phyloP scores from a whole-genome alignment of 2,797 vertebrate genomes.

The Monodelphis domestica region DNA sequence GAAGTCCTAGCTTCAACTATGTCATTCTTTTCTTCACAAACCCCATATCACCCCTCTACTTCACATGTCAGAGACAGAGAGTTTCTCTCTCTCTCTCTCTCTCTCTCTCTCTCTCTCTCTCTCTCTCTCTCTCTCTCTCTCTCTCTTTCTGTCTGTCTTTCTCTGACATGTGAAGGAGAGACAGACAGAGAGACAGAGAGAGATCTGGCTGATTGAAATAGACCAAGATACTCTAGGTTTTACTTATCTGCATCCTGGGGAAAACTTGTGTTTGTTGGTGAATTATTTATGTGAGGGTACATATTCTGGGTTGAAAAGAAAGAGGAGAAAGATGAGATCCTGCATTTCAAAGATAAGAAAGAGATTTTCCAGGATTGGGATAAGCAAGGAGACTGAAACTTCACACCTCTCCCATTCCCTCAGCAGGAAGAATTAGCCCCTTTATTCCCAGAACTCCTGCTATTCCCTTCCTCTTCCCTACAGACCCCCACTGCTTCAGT shows the following conservation, averaged over 20 bases:
- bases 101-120: too few species aligned
- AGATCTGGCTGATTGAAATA: background rate
- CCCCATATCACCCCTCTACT: background rate
- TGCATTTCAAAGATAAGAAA: background rate
- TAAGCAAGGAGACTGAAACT: background rate
- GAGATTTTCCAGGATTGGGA: background rate
- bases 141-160: too few species aligned
- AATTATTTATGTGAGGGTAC: background rate
- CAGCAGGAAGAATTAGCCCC: background rate
- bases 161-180: too few species aligned
- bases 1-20: background rate
- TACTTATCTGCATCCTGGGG: background rate
- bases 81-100: too few species aligned
- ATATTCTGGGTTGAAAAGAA: background rate
- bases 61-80: background rate
- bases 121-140: too few species aligned
- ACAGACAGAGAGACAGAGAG: background rate
- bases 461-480: background rate
- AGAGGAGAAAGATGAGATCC: background rate
- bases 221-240: background rate
- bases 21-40: background rate
- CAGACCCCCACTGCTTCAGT: background rate
- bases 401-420: background rate
- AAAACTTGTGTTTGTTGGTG: background rate
- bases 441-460: background rate